Conservation (phyloP, 1,140 invertebrate genomes). For the Aplysia californica region DNA sequence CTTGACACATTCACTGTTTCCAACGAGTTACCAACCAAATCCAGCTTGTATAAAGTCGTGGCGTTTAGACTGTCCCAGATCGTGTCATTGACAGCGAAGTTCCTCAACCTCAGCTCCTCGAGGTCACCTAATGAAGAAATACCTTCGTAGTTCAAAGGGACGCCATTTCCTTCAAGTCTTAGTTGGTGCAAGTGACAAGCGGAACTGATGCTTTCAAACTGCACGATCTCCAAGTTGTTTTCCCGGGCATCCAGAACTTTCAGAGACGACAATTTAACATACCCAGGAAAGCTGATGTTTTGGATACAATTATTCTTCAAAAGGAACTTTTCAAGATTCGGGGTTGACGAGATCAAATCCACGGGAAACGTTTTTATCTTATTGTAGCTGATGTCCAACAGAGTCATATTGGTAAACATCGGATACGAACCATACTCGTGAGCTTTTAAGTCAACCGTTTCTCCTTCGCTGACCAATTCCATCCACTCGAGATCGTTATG, state of each 20-base stretch:
- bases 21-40: background rate
- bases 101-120: background rate
- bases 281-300: background rate
- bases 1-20: background rate
- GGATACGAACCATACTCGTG: background rate
- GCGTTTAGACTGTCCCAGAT: background rate
- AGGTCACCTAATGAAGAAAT: background rate
- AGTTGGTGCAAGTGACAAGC: background rate
- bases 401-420: background rate
- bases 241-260: background rate
- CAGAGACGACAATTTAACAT: background rate
- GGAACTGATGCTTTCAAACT: background rate
- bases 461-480: background rate
- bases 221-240: background rate
- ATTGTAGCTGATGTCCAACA: slow-evolving; percentile 6
- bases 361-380: background rate
- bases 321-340: background rate
- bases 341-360: background rate
- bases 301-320: background rate
- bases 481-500: background rate
- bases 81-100: background rate
- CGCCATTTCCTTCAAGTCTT: background rate
- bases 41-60: background rate
- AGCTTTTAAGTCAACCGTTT: background rate
- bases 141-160: background rate